Evolutionary conservation across 1,140 invertebrate species (phyloP), one percentile per base, ranked within the genome.

Genomic region (Leptopilina boulardi): DNA sequence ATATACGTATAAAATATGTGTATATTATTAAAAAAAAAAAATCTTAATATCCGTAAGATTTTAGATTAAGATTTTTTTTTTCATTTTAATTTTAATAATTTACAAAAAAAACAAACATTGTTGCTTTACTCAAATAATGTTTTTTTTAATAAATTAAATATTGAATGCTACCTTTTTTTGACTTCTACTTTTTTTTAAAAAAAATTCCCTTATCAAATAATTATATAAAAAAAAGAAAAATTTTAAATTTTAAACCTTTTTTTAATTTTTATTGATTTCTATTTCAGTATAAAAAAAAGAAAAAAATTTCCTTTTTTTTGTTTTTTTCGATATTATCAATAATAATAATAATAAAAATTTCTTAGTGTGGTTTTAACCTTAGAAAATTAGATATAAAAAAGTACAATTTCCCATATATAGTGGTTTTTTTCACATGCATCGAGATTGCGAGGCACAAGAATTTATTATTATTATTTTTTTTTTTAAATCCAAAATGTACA

Each of bases 11-110:
- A 13, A 66, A 75, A 70, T 54, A 70, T 75, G 51, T 76, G 70
- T 74, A 77, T 71, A 82, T 82, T 79, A n/a, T n/a, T n/a, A n/a
- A n/a, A 44, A 19, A 59, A 79, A 44, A 19, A 59, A 79, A 38
- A 71, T 44, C 66, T 74, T 71, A 19, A 71, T 44, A n/a, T n/a
- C n/a, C 19, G 34, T 18, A 72, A 78, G 26, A 2, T 34, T 34
- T 30, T 77, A 75, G 41, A 23, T 59, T 72, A 77, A 72, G 44
- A 41, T 66, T 73, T 44, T 70, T 38, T 26, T 42, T 74, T 73
- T 26, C 73, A 56, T 66, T 66, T 56, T 66, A 66, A 66, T 66
- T 26, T 15, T 26, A 66, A 66, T 6, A 4, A 77, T 34, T 26
- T n/a, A n/a, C n/a, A n/a, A n/a, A n/a, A n/a, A n/a, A n/a, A n/a